Evolutionary conservation across 2,797 vertebrate species (phyloP), one percentile per base, ranked within the genome.

Genomic region (Acanthurus lineatus): DNA sequence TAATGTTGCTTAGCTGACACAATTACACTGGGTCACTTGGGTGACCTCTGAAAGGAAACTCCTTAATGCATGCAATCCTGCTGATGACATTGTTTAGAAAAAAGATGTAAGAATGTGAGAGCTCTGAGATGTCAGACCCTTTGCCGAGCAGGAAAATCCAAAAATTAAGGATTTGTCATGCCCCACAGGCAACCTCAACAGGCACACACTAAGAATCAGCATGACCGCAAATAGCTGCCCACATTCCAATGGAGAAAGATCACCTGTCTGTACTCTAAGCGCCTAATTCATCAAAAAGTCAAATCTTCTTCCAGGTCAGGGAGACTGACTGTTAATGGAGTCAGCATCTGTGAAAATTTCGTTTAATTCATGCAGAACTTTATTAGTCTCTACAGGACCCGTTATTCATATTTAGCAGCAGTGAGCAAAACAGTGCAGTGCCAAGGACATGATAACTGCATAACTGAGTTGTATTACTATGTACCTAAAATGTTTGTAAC

Each of bases 181-280:
- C 65, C 79, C 77, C 68, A 69, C 58, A 79, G 84, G 79, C 68
- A 77, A 70, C 66, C 79, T 70, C 49, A 74, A 73, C 58, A 76
- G 77, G 28, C 32, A 35, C 73, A 38, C 69, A 72, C 22, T 53
- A 61, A 82, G 69, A 88, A 84, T 86, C 69, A 81, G 66, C 78
- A 71, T 19, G 77, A 77, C 85, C 76, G 58, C 78, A 84, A 52
- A 68, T 59, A 63, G 72, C 76, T 77, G 74, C 79, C 61, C 52
- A 82, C 84, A 92, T 93, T 93, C 89, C 88, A 74, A 42, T 28
- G 1, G 60, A 69, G 63, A 77, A 6, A 91, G 80, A 89, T 92
- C 88, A 92, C 84, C 78, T 84, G 76, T 78, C 82, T 73, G 62
- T 47, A n/a, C 66, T 47, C 65, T 79, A 20, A 64, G 68, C 35